Evolutionary conservation across 2,113 vertebrate species (phyloP).

Genomic region (Murina feae): DNA sequence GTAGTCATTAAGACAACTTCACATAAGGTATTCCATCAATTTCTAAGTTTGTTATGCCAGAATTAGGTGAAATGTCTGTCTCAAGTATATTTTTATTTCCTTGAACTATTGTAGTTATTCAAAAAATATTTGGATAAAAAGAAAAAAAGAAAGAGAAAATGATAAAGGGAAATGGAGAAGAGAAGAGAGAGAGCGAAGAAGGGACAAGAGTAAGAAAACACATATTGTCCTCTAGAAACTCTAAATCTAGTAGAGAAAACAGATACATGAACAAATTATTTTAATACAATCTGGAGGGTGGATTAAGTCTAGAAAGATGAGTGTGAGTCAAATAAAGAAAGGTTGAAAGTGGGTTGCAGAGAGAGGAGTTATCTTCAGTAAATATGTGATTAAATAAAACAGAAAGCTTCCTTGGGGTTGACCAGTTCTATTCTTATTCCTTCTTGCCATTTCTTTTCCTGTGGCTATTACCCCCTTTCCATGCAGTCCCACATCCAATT

Average conservation of each 20-base stretch:
- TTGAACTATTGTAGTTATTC: not conserved
- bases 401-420: not conserved
- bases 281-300: not conserved
- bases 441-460: not conserved
- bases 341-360: not conserved
- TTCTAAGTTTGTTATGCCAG: not conserved
- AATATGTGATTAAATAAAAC: not conserved
- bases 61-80: not conserved
- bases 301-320: not conserved
- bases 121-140: not conserved
- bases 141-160: not conserved
- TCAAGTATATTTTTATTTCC: not conserved
- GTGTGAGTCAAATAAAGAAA: not conserved
- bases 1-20: not conserved
- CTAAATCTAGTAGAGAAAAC: not conserved
- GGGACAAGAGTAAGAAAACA: not conserved
- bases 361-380: not conserved
- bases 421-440: not conserved
- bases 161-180: too few species aligned
- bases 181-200: too few species aligned
- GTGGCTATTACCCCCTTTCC: not conserved
- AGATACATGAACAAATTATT: not conserved
- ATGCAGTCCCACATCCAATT: not conserved
- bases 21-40: not conserved
- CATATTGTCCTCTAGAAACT: not conserved